Conservation (phyloP, 2,888 invertebrate species). For the Agrenia bidenticulata region DNA sequence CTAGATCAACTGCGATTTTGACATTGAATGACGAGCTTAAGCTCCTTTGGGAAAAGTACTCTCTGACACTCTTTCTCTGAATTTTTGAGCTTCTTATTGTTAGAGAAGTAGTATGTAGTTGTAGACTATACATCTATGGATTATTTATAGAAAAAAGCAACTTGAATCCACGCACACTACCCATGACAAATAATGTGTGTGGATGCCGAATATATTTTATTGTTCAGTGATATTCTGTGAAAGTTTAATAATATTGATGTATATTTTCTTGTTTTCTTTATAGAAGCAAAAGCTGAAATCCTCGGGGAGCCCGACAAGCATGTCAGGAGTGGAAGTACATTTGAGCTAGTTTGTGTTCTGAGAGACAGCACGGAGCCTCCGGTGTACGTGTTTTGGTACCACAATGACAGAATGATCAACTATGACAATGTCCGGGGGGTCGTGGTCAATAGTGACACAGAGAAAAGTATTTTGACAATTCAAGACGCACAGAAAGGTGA, state of each 20-base stretch:
- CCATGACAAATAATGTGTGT: no score
- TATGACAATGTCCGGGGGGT: constrained; percentile 67
- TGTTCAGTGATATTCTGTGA: no score
- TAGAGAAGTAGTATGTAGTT: no score
- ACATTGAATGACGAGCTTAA: constrained; percentile 24
- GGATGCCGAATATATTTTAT: no score
- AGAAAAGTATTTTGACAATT: constrained; percentile 57
- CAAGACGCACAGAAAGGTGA: constrained; percentile 63
- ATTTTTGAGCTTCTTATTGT: no score
- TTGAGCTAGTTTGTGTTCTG: constrained; percentile 77
- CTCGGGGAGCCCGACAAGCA: constrained; percentile 82
- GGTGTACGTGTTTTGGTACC: constrained; percentile 82
- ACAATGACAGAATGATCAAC: constrained; percentile 80
- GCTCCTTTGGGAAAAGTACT: not conserved
- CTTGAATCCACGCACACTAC: no score
- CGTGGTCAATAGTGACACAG: constrained; percentile 58
- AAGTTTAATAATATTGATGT: no score
- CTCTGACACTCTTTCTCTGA: not conserved
- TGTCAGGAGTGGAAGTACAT: constrained; percentile 79
- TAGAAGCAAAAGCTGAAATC: constrained; percentile 85
- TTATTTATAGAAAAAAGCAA: no score
- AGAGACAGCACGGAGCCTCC: constrained; percentile 82
- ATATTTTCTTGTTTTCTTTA: no score
- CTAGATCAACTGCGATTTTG: constrained; percentile 35
- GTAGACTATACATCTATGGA: no score